These are phyloP conservation scores for Aplidium turbinatum DNA, from an alignment of 23 tunicate species.

Conservation along the genomic window DNA sequence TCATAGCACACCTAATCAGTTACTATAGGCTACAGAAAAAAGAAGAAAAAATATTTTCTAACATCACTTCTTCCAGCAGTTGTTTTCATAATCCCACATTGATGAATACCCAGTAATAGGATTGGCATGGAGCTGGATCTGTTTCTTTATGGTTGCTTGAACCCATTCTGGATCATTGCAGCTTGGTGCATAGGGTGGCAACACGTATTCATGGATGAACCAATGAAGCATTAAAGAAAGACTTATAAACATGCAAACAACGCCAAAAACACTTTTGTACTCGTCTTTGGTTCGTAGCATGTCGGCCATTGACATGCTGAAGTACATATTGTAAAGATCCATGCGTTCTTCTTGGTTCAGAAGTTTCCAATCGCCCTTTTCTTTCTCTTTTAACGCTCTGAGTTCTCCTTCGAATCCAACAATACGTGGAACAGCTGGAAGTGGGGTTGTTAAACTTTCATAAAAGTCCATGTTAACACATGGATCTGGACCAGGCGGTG, in stretches of 20 bases:
- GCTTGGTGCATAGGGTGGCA: slow-evolving; percentile 43
- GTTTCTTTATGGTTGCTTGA: slow-evolving; percentile 44
- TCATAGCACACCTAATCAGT: no score
- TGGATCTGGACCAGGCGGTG: slow-evolving; percentile 53
- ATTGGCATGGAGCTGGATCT: slow-evolving; percentile 52
- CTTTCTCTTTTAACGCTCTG: slow-evolving; percentile 72
- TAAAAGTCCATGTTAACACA: slow-evolving; percentile 50
- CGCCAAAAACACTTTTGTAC: slow-evolving; percentile 66
- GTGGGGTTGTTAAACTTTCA: slow-evolving; percentile 72
- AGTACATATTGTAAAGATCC: slow-evolving; percentile 84
- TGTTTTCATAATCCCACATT: slow-evolving; percentile 94
- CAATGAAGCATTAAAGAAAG: slow-evolving; percentile 32
- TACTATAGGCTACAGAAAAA: no score
- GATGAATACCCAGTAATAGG: slow-evolving; percentile 78
- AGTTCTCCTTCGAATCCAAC: slow-evolving; percentile 52
- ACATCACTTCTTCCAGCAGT: slow-evolving; percentile 88
- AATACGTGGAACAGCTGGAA: slow-evolving; percentile 59
- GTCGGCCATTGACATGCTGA: slow-evolving; percentile 86
- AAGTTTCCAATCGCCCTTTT: slow-evolving; percentile 75
- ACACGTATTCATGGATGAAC: slow-evolving; percentile 38
- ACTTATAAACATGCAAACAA: slow-evolving; percentile 8
- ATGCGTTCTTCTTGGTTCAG: slow-evolving; percentile 65
- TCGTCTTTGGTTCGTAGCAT: slow-evolving; percentile 57
- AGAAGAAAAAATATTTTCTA: no score
- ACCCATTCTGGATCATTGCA: slow-evolving; percentile 60